These are phyloP conservation scores for Prionailurus viverrinus DNA, from an alignment of 2,113 vertebrate species.

Conservation along the genomic window DNA sequence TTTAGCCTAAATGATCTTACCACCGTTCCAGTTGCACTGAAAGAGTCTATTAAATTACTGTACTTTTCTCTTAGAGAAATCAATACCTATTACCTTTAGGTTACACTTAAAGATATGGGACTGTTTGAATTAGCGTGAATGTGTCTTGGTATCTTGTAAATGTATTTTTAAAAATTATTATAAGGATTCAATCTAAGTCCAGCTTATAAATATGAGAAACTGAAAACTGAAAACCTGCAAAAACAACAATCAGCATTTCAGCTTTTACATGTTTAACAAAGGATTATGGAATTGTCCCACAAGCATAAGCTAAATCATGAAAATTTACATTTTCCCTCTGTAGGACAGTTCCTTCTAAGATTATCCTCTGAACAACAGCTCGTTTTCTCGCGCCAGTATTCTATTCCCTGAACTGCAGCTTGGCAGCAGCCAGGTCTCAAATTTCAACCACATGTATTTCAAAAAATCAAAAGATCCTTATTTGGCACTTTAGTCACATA, in stretches of 20 bases:
- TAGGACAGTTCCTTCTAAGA: slow-evolving; percentile 86
- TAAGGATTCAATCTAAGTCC: neutral
- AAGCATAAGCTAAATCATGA: slow-evolving; percentile 81
- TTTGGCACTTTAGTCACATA: slow-evolving; percentile 91
- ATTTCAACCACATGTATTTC: slow-evolving; percentile 99
- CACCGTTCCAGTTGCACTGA: neutral
- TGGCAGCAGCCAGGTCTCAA: slow-evolving; percentile 93
- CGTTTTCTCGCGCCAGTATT: slow-evolving; percentile 92
- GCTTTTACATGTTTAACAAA: slow-evolving; percentile 80
- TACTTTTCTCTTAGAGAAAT: neutral
- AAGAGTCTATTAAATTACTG: neutral
- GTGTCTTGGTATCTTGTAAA: neutral
- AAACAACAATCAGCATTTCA: slow-evolving; percentile 78
- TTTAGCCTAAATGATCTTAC: neutral
- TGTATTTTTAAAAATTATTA: neutral
- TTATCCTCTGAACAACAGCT: slow-evolving; percentile 92
- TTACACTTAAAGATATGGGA: neutral
- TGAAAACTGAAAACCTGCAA: slow-evolving; percentile 57
- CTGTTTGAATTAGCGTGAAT: neutral
- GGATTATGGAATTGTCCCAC: slow-evolving; percentile 83
- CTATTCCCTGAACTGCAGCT: slow-evolving; percentile 92
- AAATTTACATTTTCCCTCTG: slow-evolving; percentile 85
- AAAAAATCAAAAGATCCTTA: slow-evolving; percentile 93
- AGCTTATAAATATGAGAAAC: neutral
- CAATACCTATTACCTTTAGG: neutral